A percentile compares a stretch with the other conserved stretches of the same genome.
These are phyloP conservation scores for Oscheius sp. DNA, from an alignment of 2,888 invertebrate species.

Conservation along the genomic window DNA sequence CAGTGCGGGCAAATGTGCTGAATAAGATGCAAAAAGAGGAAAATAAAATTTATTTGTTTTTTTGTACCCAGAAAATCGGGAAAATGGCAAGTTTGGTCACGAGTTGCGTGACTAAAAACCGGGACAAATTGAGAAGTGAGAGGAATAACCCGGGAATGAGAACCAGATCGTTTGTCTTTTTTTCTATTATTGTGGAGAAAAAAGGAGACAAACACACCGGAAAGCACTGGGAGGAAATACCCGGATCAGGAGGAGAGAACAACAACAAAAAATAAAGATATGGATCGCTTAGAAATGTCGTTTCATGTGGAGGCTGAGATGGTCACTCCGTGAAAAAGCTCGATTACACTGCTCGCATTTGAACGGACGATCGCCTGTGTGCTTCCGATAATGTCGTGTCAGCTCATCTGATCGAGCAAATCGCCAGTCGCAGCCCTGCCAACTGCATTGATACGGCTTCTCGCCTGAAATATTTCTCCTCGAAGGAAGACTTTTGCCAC, in stretches of 20 bases:
- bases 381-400: constrained; percentile 71
- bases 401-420: constrained; percentile 65
- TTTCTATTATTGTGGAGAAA: not conserved
- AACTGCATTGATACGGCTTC: constrained; percentile 68
- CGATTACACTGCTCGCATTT: constrained; percentile 77
- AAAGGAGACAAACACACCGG: not conserved
- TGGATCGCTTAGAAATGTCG: constrained; percentile 41
- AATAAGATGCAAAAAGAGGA: not conserved
- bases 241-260: not conserved
- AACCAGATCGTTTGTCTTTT: not conserved
- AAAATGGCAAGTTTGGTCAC: constrained; percentile 21
- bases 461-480: constrained; percentile 69
- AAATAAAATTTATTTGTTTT: constrained; percentile 1
- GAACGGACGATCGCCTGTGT: constrained; percentile 77
- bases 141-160: not conserved
- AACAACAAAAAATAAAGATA: constrained; percentile 1
- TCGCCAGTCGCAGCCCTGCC: constrained; percentile 67
- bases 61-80: constrained; percentile 13
- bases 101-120: constrained; percentile 17
- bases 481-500: not conserved
- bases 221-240: constrained; percentile 13
- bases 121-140: constrained; percentile 10
- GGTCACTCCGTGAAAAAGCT: constrained; percentile 78
- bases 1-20: no score
- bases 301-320: constrained; percentile 71